phyloP scores from a whole-genome alignment of 2,797 vertebrate genomes.

The Sebastes trivittatus region DNA sequence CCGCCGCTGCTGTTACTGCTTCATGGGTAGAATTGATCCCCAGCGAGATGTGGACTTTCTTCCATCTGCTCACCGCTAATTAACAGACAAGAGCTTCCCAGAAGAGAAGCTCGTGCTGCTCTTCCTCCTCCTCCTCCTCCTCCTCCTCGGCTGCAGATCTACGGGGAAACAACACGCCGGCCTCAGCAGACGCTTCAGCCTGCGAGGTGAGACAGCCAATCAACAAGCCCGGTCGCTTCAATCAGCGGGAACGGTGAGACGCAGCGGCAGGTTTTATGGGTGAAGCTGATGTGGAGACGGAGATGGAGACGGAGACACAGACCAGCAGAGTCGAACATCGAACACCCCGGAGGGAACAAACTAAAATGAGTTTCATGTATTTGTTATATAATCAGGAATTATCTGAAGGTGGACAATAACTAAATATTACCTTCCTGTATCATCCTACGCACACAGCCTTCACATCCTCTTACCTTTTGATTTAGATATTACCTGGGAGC shows the following conservation, averaged over 20 bases:
- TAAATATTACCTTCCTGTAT: not conserved
- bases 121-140: slow-evolving; percentile 32
- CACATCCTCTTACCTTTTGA: not conserved
- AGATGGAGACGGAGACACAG: too few relatives aligned
- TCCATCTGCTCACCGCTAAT: slow-evolving; percentile 82
- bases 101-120: slow-evolving; percentile 52
- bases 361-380: not conserved
- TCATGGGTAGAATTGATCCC: slow-evolving; percentile 73
- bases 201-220: slow-evolving; percentile 62
- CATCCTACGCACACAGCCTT: too few relatives aligned
- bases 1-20: slow-evolving; percentile 37
- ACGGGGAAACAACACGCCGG: slow-evolving; percentile 42
- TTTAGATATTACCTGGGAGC: not conserved
- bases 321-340: not conserved
- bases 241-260: slow-evolving; percentile 27
- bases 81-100: slow-evolving; percentile 78
- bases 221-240: slow-evolving; percentile 35
- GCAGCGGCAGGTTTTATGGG: not conserved
- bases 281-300: not conserved
- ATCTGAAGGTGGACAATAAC: not conserved
- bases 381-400: not conserved
- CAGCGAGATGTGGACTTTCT: slow-evolving; percentile 70
- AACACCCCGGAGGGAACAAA: not conserved
- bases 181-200: slow-evolving; percentile 52
- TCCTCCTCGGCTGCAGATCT: slow-evolving; percentile 52